Conservation (phyloP, 2,113 vertebrate species). For the Alosa alosa region DNA sequence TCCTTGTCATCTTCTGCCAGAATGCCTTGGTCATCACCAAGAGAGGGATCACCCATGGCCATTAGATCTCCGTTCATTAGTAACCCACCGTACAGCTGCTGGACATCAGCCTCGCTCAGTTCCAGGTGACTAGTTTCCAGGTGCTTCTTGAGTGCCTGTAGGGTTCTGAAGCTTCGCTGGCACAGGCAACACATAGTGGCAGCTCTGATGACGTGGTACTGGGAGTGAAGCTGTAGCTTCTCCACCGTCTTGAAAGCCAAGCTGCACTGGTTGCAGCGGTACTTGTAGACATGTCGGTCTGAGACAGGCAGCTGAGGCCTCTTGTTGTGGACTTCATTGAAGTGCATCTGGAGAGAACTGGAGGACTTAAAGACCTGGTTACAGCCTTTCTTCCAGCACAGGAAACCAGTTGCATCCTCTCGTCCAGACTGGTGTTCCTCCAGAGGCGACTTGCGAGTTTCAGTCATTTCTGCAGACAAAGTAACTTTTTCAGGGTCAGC, state of each 20-base stretch:
- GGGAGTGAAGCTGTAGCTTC: slow-evolving; percentile 95
- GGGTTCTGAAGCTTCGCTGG: slow-evolving; percentile 95
- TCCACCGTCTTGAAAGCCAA: slow-evolving; percentile 97
- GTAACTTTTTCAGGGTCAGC: slow-evolving; percentile 79
- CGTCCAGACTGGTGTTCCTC: slow-evolving; percentile 76
- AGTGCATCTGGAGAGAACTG: slow-evolving; percentile 91
- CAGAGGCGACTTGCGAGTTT: slow-evolving; percentile 78
- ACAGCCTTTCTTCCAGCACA: slow-evolving; percentile 99
- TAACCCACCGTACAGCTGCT: slow-evolving; percentile 94
- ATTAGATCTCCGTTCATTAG: slow-evolving; percentile 94
- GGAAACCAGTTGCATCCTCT: slow-evolving; percentile 86
- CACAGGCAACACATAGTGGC: slow-evolving; percentile 99
- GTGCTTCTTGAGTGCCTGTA: slow-evolving; percentile 96
- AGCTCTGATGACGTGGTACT: slow-evolving; percentile 96
- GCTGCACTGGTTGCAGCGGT: slow-evolving; percentile 97
- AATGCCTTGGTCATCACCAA: slow-evolving; percentile 88
- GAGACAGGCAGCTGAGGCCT: slow-evolving; percentile 94
- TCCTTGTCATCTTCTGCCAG: slow-evolving; percentile 96
- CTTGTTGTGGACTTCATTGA: slow-evolving; percentile 94
- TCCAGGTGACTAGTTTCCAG: slow-evolving; percentile 96
- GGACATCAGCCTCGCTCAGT: slow-evolving; percentile 93
- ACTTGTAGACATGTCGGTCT: slow-evolving; percentile 97
- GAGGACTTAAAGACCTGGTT: slow-evolving; percentile 97
- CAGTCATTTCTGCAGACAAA: slow-evolving; percentile 71
- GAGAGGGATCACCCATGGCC: slow-evolving; percentile 85